Base-by-base conservation (phyloP, 2,797 vertebrate genomes). In the Trichosurus vulpecula region DNA sequence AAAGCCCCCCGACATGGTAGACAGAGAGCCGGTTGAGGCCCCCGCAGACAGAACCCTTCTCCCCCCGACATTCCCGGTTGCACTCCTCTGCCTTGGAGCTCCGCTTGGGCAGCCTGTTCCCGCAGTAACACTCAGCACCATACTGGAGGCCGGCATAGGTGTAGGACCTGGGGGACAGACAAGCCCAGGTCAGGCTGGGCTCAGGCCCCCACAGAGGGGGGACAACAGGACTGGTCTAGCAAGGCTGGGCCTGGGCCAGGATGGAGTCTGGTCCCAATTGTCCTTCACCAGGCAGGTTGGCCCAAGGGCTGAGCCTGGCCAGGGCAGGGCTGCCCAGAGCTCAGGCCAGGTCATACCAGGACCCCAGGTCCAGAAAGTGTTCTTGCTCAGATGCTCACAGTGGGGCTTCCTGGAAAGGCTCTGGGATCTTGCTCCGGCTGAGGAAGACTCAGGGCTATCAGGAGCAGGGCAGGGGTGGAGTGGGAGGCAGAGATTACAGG, bases 121-220 rank as follows among this genome's bases (percentile, higher is more conserved):
- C 99, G 0, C 99, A 99, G 99, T 99, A 99, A 98, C 99, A 99
- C 98, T 99, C 99, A 0, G 99, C 99, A 47, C 99, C 99, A 0
- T 99, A 99, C 1, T 99, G 99, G 98, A 99, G 98, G 4, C 99
- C 99, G 0, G 99, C 99, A 0, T 99, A 99, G 97, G 98, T 97
- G 96, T 99, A 99, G 52, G 99, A 99, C 97, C 99, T 99, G 98
- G 0, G 0, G 90, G 61, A 57, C 94, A 91, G 96, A 90, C 0
- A 0, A 54, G n/a, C 13, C 13, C 27, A 55, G 41, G 31, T 52
- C 51, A 54, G 52, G 90, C 0, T 0, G 51, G 90, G 29, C 29
- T 47, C 13, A 1, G 87, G 27, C 89, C 89, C 27, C 47, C 51
- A 29, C 58, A 61, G 58, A 25, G n/a, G 12, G 41, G 16, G 41